These are phyloP conservation scores for Echiichthys vipera DNA, from an alignment of 2,797 vertebrate species.

Conservation along the genomic window DNA sequence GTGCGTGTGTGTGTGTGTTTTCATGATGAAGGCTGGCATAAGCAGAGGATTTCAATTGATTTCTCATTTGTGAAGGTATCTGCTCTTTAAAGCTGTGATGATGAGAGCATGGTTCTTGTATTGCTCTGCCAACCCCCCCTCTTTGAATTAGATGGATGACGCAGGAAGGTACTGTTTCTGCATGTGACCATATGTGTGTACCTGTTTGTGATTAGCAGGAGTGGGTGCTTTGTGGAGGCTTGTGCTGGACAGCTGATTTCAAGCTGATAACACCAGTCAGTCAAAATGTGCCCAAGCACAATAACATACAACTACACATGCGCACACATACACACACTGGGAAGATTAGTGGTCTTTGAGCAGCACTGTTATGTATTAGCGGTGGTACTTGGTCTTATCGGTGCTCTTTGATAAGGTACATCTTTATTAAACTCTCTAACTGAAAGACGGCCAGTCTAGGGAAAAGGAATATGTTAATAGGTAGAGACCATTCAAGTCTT, in stretches of 20 bases:
- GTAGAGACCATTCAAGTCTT: constrained; percentile 88
- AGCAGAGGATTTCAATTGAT: constrained; percentile 77
- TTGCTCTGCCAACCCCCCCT: constrained; percentile 44
- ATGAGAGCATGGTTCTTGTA: constrained; percentile 49
- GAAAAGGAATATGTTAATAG: constrained; percentile 94
- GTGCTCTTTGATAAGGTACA: constrained; percentile 94
- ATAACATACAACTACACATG: constrained; percentile 45
- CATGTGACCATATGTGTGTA: constrained; percentile 65
- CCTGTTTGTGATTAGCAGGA: constrained; percentile 58
- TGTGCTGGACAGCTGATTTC: constrained; percentile 91
- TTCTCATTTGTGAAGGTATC: constrained; percentile 49
- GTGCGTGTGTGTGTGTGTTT: constrained; percentile 51
- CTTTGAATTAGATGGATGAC: constrained; percentile 55
- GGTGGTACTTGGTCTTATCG: constrained; percentile 93
- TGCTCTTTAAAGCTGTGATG: constrained; percentile 55
- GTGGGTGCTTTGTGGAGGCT: constrained; percentile 80
- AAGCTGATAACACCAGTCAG: constrained; percentile 82
- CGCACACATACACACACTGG: constrained; percentile 17
- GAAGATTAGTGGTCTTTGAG: constrained; percentile 92
- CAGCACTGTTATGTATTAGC: constrained; percentile 92
- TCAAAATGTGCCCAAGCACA: constrained; percentile 88
- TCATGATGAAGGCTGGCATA: constrained; percentile 47
- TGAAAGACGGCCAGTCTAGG: constrained; percentile 89
- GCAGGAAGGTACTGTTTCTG: constrained; percentile 48
- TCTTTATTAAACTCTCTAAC: constrained; percentile 97